Percentiles rank a stretch among this genome's conserved stretches.
Conservation (phyloP, 2,113 vertebrate genomes). For the Neodontobutis hainanensis region DNA sequence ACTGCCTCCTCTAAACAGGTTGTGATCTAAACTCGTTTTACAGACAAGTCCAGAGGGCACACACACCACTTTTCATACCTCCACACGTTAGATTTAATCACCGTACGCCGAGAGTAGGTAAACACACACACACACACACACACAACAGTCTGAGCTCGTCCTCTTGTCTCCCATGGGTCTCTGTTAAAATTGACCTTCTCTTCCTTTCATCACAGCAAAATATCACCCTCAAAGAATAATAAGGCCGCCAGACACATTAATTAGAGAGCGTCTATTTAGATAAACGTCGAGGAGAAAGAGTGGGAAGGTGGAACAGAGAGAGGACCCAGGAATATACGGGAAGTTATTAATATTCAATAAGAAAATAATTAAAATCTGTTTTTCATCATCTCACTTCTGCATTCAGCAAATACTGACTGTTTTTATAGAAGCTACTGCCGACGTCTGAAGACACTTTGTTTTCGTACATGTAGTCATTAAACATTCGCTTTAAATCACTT, state of each 20-base stretch:
- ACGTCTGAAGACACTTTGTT: not conserved
- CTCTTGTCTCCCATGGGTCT: constrained; percentile 65
- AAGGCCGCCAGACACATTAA: constrained; percentile 92
- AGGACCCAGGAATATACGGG: constrained; percentile 66
- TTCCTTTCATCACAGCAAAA: constrained; percentile 73
- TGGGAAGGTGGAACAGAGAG: not conserved
- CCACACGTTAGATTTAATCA: constrained; percentile 13
- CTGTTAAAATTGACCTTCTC: constrained; percentile 78
- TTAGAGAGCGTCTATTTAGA: constrained; percentile 90
- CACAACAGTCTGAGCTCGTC: constrained; percentile 13
- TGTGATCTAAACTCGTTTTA: not conserved
- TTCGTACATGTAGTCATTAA: too few relatives aligned
- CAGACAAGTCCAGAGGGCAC: not conserved
- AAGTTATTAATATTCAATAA: constrained; percentile 91
- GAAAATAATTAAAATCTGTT: constrained; percentile 72
- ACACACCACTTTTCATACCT: constrained; percentile 1
- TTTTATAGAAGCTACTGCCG: constrained; percentile 5
- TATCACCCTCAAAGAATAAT: constrained; percentile 85
- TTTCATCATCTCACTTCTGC: constrained; percentile 53
- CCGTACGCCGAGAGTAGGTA: constrained; percentile 21
- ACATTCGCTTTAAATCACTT: too few relatives aligned
- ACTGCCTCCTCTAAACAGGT: constrained; percentile 4
- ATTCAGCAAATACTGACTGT: constrained; percentile 23
- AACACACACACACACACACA: constrained; percentile 13
- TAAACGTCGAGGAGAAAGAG: constrained; percentile 79